Evolutionary conservation across 1,140 invertebrate species (phyloP).

Genomic region (Diploscapter pachys): DNA sequence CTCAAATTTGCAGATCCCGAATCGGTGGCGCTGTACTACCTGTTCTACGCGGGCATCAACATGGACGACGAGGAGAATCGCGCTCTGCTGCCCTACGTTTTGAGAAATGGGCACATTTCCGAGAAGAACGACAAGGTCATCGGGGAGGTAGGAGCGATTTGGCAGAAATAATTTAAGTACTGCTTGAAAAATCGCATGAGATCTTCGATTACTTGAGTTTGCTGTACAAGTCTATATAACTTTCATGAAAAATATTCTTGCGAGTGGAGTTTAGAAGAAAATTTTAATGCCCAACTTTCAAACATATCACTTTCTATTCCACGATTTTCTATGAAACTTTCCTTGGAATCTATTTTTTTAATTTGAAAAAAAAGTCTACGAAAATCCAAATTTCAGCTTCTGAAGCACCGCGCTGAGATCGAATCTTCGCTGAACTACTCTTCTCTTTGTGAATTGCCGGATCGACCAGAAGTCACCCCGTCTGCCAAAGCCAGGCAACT

Average conservation of each 20-base stretch:
- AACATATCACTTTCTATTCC: background rate
- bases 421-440: slow-evolving; percentile 19
- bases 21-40: slow-evolving; percentile 37
- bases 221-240: too few relatives aligned
- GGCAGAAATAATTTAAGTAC: background rate
- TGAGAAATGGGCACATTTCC: slow-evolving; percentile 27
- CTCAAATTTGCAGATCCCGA: slow-evolving; percentile 24
- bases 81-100: slow-evolving; percentile 3
- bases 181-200: background rate
- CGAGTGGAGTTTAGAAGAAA: background rate
- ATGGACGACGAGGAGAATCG: slow-evolving; percentile 16
- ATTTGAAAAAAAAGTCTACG: too few relatives aligned
- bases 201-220: too few relatives aligned
- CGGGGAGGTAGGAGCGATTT: slow-evolving; percentile 11
- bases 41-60: slow-evolving; percentile 39
- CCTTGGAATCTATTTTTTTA: too few relatives aligned
- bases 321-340: background rate
- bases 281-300: too few relatives aligned
- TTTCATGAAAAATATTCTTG: too few relatives aligned
- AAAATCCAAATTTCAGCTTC: too few relatives aligned
- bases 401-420: background rate
- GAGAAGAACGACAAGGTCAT: slow-evolving; percentile 9
- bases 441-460: background rate
- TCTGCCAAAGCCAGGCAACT: background rate
- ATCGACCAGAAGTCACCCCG: slow-evolving; percentile 1